Base-by-base conservation (phyloP, 2,888 invertebrate genomes). In the Cheilosia urbana region DNA sequence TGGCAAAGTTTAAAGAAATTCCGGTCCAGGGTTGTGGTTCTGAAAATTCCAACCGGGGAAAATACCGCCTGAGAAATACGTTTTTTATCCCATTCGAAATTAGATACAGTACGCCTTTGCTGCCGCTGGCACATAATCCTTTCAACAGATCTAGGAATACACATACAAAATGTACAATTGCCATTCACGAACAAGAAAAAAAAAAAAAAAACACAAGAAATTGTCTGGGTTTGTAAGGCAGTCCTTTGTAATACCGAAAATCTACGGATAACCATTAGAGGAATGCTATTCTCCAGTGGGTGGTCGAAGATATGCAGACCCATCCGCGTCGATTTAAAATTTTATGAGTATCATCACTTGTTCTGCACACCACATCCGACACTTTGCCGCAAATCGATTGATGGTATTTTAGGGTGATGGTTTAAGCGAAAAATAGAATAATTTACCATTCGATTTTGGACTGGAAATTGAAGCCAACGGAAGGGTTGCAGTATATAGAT, bases 341-440 rank as follows among this genome's bases (percentile, higher is more conserved):
- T 85, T 85, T 77, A 85, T 85, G 85, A 81, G 85, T 81, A 85
- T 77, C 85, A 81, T 85, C 85, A 85, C 85, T 85, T 85, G 77
- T 81, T 85, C 76, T 72, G 9, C 30, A 68, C 68, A 77, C 85
- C 85, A 81, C 81, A 85, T 81, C 76, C 76, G 85, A 68, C 76
- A 62, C 66, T 76, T 49, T 19, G 68, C 81, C 76, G 62, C 85
- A 81, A 85, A 85, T 85, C 85, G 85, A 85, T 81, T 81, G 85
- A 81, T 85, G 85, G 77, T 85, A 63, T 81, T 76, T 63, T 19
- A 51, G 62, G 68, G 47, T 34, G 80, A 76, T 84, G 71, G 62
- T 58, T 80, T 57, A 49, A 17, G 57, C 49, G 34, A 57, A 69
- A 72, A 63, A 68, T 37, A 49, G 80, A 72, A 80, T 76, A 75